Evolutionary conservation across 2,888 invertebrate species (phyloP), one percentile per base, ranked within the genome.

Genomic region (Sthenelais limicola): DNA sequence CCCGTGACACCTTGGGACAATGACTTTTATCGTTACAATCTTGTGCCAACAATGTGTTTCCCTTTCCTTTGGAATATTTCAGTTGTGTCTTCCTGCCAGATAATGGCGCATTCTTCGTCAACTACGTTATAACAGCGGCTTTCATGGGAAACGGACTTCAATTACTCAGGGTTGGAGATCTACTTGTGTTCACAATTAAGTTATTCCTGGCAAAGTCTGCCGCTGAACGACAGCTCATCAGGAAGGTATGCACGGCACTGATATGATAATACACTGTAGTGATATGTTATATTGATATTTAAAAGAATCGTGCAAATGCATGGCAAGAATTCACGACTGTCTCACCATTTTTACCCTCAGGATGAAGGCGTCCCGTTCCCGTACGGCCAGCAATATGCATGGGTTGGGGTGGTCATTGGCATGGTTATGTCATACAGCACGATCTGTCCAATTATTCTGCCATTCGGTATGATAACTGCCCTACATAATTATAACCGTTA

Each of bases 71-170:
- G 12, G 7, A 15, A 18, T 9, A 9, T 30, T 35, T 28, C 30
- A 72, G 72, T 12, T 72, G 72, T 32, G 68, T 72, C 15, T 72
- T 72, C 56, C 43, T 72, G 48, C 72, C 72, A 4, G 72, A 72
- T 38, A 72, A 72, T 26, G 72, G 72, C 18, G 72, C 72, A 18
- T 72, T 72, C 68, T 72, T 72, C 47, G 72, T 72, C 2, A 72
- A 72, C 30, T 72, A 72, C 68, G 43, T 72, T 15, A 48, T 72
- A 4, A 24, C 72, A 15, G 68, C 72, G 5, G 24, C 58, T 28
- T 72, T 72, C 33, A 72, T 72, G 26, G 72, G 72, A 5, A 68
- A 52, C 1, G 35, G 43, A 0, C 30, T 68, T 1, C 68, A 56
- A 30, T 68, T 72, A 21, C 72, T 72, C 26, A 24, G 72, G n/a